Percentiles rank a stretch among this genome's conserved stretches.
These are phyloP conservation scores for Phocoena sinus DNA, from an alignment of 2,113 vertebrate species.

Conservation along the genomic window DNA sequence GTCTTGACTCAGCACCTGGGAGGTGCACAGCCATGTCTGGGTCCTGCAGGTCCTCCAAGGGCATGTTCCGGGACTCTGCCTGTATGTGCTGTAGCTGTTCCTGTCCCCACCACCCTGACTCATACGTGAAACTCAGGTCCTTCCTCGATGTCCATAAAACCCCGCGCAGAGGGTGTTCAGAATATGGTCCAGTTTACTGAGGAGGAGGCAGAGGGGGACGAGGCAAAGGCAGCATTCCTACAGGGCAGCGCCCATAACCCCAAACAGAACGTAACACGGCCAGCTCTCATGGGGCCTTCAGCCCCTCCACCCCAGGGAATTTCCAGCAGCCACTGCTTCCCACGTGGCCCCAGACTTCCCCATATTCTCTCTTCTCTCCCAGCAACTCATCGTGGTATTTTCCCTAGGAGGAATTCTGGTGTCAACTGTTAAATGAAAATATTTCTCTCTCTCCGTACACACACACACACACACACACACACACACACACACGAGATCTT, in stretches of 20 bases:
- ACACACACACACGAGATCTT: background rate
- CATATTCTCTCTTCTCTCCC: background rate
- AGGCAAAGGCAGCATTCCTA: background rate
- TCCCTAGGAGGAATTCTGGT: background rate
- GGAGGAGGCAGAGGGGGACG: accelerated
- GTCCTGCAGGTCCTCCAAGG: background rate
- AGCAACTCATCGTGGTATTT: background rate
- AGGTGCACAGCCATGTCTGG: background rate
- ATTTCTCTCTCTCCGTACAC: background rate
- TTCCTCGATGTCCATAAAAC: background rate
- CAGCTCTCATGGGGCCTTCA: background rate
- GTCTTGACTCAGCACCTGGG: background rate
- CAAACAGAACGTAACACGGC: accelerated
- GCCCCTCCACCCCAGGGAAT: background rate
- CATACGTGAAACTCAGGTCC: accelerated
- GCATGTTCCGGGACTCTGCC: background rate
- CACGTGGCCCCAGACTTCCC: background rate
- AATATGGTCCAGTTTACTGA: background rate
- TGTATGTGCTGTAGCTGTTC: accelerated
- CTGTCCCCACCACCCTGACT: background rate
- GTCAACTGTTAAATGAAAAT: background rate
- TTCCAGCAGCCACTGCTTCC: background rate
- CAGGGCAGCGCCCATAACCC: accelerated
- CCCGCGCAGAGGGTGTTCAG: background rate
- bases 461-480: background rate